Evolutionary conservation across 2,888 invertebrate genomes (phyloP), one percentile per base, ranked within the genome.

Genomic region (Aspidiotus destructor): DNA sequence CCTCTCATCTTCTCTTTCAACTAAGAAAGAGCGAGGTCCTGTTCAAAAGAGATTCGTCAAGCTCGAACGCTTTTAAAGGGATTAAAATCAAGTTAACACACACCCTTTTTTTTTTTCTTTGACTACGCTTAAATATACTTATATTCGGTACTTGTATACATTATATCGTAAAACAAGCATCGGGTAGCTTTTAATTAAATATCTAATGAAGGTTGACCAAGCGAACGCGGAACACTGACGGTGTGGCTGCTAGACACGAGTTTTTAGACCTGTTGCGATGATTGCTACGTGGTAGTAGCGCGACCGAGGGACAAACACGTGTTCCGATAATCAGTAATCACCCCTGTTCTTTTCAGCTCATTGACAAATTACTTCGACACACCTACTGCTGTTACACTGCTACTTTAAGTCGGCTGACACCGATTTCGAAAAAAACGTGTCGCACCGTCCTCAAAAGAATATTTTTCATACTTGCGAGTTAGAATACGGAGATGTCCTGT

Each of bases 311-410:
- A 48, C 60, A 17, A 67, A 67, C 67, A 67, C 67, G 67, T 67
- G 67, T 67, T 67, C 40, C 67, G 67, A 67, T 67, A 67, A 67
- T 67, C 67, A 67, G 67, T 60, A 67, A 67, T 67, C 67, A 67
- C 58, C 67, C 67, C 67, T 60, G 67, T 67, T 67, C 68, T 61
- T 61, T 68, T 68, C 68, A 55, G 55, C 68, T 62, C 57, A 62
- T 69, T 69, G 69, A 69, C 69, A 69, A 69, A 69, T 69, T 69
- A 69, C 69, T 69, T 62, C 69, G 69, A 69, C 69, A 69, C 69
- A 69, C 69, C 69, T 69, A 62, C 69, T 57, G 61, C 69, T 60
- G 67, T 67, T 67, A 58, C 60, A 67, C 41, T 44, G 58, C 58
- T 67, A 44, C 15, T 67, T 58, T 58, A 57, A 44, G 58, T n/a